Conservation (phyloP, 1,140 invertebrate species). For the Monochamus saltuarius region DNA sequence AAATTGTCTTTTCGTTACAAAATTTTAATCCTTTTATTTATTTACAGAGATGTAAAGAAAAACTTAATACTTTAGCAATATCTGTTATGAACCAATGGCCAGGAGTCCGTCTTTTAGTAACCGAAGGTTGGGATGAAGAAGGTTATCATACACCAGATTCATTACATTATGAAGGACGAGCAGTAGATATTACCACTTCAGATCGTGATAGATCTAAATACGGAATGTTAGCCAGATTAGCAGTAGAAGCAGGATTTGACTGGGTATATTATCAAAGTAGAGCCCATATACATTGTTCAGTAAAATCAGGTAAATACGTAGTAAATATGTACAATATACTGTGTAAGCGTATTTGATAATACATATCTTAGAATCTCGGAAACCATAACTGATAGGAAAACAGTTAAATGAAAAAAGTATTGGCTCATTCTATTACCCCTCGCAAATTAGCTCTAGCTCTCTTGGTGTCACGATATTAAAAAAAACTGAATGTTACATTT, state of each 20-base stretch:
- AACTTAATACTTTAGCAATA: constrained; percentile 90
- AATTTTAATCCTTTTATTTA: too few relatives aligned
- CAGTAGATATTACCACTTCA: constrained; percentile 92
- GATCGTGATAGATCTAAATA: constrained; percentile 91
- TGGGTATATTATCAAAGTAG: constrained; percentile 97
- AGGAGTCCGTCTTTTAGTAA: constrained; percentile 86
- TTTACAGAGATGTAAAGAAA: constrained; percentile 91
- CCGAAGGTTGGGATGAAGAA: constrained; percentile 93
- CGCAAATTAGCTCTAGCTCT: too few relatives aligned
- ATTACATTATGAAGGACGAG: constrained; percentile 93
- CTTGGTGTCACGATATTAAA: too few relatives aligned
- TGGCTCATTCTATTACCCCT: too few relatives aligned
- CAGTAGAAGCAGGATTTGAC: constrained; percentile 96
- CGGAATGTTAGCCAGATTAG: constrained; percentile 93
- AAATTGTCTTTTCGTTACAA: too few relatives aligned
- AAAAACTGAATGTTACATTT: too few relatives aligned
- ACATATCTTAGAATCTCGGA: too few relatives aligned
- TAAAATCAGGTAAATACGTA: constrained; percentile 86
- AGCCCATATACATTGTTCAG: constrained; percentile 94
- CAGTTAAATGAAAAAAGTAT: too few relatives aligned
- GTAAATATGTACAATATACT: background rate
- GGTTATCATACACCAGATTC: constrained; percentile 76
- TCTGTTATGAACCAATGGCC: constrained; percentile 99
- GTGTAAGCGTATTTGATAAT: too few relatives aligned
- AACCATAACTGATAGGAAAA: too few relatives aligned